Evolutionary conservation across 2,113 vertebrate species (phyloP).

Genomic region (Eretmochelys imbricata): DNA sequence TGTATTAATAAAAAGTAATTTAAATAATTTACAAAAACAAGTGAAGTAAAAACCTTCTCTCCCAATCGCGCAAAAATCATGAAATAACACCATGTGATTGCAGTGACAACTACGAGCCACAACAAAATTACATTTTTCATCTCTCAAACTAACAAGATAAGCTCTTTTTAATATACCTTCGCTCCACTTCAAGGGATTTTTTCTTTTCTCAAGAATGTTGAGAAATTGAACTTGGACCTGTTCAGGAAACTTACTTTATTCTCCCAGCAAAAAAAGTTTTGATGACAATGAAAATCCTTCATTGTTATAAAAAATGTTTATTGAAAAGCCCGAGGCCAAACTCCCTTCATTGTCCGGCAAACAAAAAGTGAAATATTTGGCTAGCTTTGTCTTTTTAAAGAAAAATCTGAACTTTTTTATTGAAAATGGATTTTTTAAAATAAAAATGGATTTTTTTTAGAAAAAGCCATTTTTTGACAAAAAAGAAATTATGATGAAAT

Average conservation of each 20-base stretch:
- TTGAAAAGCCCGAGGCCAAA: not conserved
- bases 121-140: not conserved
- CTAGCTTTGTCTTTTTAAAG: not conserved
- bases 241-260: not conserved
- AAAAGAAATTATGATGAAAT: not conserved
- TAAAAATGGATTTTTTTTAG: not conserved
- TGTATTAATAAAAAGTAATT: not conserved
- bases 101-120: not conserved
- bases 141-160: not conserved
- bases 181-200: not conserved
- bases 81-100: not conserved
- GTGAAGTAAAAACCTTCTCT: not conserved
- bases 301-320: not conserved
- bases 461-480: not conserved
- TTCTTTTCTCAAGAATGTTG: not conserved
- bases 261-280: not conserved
- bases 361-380: not conserved
- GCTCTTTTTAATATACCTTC: not conserved
- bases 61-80: not conserved
- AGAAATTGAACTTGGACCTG: not conserved
- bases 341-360: not conserved
- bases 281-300: not conserved
- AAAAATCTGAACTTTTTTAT: not conserved
- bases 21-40: not conserved
- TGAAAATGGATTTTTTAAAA: not conserved